Evolutionary conservation across 2,797 vertebrate species (phyloP), one percentile per base, ranked within the genome.

Genomic region (Stomatorhinus walkeri): DNA sequence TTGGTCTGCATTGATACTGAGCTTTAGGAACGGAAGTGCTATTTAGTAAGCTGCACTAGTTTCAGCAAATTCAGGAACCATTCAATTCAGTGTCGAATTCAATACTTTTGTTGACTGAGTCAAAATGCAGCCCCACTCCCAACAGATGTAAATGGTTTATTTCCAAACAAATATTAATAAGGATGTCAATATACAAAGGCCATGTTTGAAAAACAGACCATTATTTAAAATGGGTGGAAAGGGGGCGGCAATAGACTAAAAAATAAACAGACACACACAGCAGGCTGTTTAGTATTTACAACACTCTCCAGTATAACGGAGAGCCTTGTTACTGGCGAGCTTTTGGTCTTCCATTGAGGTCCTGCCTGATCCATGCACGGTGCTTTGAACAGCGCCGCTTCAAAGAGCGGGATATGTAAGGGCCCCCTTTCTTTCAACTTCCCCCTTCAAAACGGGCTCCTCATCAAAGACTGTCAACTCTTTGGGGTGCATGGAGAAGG

Each of bases 381-480:
- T 92, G 94, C 94, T 96, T 96, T 96, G 95, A 96, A 96, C 94
- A 94, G 93, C 91, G 91, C 91, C 92, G 93, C 96, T 97, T 98
- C 96, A 97, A 97, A 98, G 97, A 96, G 95, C 95, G 94, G 94
- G 95, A 96, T 96, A 97, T 97, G 96, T 95, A 96, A 95, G 95
- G 95, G 95, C 85, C 94, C 93, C 93, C 92, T 96, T 96, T 95
- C 96, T 97, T 97, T 97, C 95, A 97, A 96, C 95, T 96, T 91
- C 92, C 94, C 95, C 96, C 96, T 97, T 98, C 96, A 97, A 97
- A 97, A 97, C 97, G 96, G 96, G 95, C 93, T 95, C 95, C 92
- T 95, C 96, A 97, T 97, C 97, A 98, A 97, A 97, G 96, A 92
- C 94, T 93, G 91, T 90, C 93, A 89, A 91, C 90, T 90, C 91